These are phyloP conservation scores for Zoanthus gigantus DNA, from an alignment of 92 coral and sea anemone species.

Conservation along the genomic window DNA sequence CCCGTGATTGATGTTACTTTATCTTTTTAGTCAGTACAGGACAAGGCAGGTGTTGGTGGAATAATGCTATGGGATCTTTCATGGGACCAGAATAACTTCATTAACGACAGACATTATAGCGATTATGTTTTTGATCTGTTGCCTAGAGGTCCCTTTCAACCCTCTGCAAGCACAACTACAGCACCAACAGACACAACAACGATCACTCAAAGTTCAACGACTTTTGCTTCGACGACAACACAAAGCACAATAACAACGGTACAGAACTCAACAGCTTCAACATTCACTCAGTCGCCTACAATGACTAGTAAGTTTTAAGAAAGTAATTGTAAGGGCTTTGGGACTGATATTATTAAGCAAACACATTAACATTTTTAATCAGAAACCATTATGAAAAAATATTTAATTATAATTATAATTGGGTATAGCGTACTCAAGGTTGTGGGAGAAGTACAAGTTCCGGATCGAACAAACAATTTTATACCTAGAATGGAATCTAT, in stretches of 20 bases:
- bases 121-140: constrained; percentile 71
- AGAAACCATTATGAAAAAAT: too few species aligned
- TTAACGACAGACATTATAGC: constrained; percentile 71
- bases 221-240: not conserved
- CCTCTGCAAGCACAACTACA: constrained; percentile 37
- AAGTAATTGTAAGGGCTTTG: too few species aligned
- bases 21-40: constrained; percentile 65
- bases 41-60: constrained; percentile 83
- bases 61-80: constrained; percentile 88
- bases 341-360: too few species aligned
- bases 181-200: constrained; percentile 11
- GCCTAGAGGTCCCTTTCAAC: constrained; percentile 34
- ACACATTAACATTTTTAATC: too few species aligned
- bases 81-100: constrained; percentile 79
- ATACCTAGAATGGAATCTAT: too few species aligned
- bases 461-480: too few species aligned
- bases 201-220: not conserved
- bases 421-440: too few species aligned
- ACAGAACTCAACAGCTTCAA: not conserved
- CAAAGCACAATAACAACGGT: not conserved
- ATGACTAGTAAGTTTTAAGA: not conserved
- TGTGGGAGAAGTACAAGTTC: too few species aligned
- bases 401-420: too few species aligned
- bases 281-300: constrained; percentile 41
- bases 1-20: not conserved